Percentiles rank a stretch among this genome's conserved stretches.
Evolutionary conservation across 2,888 invertebrate genomes (phyloP).

Genomic region (Pristionchus fissidentatus): DNA sequence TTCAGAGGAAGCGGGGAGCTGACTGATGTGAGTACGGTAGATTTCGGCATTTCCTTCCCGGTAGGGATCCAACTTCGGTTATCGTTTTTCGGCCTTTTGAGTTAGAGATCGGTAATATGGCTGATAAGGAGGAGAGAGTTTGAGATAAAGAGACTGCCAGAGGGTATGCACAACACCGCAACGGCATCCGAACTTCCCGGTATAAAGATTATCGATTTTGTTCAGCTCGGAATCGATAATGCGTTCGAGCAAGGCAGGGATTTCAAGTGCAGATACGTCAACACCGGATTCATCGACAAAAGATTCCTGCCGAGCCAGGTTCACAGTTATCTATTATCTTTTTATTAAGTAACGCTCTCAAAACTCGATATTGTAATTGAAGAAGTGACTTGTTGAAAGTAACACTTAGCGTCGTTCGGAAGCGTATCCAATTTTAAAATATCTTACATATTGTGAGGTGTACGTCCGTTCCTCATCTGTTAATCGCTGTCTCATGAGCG

Average conservation of each 20-base stretch:
- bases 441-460: neutral
- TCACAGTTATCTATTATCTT: neutral
- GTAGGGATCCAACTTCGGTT: too few species aligned
- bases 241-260: neutral
- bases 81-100: too few species aligned
- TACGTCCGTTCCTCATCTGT: constrained; percentile 13
- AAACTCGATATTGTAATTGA: neutral
- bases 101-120: too few species aligned
- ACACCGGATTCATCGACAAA: constrained; percentile 39
- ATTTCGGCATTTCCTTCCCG: neutral
- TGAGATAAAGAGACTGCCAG: too few species aligned
- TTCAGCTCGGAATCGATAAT: constrained; percentile 34
- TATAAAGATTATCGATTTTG: neutral
- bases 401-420: too few species aligned
- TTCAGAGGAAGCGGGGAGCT: neutral
- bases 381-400: too few species aligned
- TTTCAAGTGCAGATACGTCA: constrained; percentile 18
- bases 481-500: constrained; percentile 39
- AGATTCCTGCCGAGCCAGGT: constrained; percentile 13
- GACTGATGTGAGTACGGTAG: neutral
- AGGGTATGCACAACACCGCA: too few species aligned
- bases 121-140: too few species aligned
- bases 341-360: neutral
- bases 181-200: too few species aligned
- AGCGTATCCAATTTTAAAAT: too few species aligned